Conservation (phyloP, 2,113 vertebrate genomes). For the Stomatorhinus ivindoensis region DNA sequence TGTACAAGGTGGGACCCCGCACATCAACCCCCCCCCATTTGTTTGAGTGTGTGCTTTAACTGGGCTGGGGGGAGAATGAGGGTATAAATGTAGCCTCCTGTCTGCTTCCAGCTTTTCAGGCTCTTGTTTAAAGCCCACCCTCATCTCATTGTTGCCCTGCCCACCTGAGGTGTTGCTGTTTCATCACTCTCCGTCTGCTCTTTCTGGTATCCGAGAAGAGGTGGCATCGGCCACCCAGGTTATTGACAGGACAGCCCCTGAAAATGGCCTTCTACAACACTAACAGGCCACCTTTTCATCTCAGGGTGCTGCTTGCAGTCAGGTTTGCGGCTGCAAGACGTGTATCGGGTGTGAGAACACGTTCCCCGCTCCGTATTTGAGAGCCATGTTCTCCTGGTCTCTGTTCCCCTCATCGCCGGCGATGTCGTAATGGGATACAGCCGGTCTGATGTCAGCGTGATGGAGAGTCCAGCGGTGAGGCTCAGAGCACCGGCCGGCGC, state of each 20-base stretch:
- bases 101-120: not conserved
- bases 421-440: too few relatives aligned
- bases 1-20: slow-evolving; percentile 68
- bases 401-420: not conserved
- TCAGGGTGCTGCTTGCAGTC: not conserved
- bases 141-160: too few relatives aligned
- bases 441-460: too few relatives aligned
- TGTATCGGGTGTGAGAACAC: not conserved
- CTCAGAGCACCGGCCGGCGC: too few relatives aligned
- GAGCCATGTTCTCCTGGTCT: not conserved
- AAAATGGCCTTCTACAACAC: too few relatives aligned
- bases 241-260: too few relatives aligned
- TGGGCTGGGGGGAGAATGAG: not conserved
- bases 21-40: not conserved
- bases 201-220: too few relatives aligned
- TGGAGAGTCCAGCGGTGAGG: too few relatives aligned
- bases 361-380: not conserved
- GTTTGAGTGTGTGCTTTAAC: not conserved
- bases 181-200: too few relatives aligned
- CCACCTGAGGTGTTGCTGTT: too few relatives aligned
- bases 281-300: too few relatives aligned
- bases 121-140: not conserved
- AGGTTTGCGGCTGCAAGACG: not conserved
- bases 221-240: too few relatives aligned
- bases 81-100: not conserved